Evolutionary conservation across 2,888 invertebrate genomes (phyloP).

Genomic region (Exocentrus adspersus): DNA sequence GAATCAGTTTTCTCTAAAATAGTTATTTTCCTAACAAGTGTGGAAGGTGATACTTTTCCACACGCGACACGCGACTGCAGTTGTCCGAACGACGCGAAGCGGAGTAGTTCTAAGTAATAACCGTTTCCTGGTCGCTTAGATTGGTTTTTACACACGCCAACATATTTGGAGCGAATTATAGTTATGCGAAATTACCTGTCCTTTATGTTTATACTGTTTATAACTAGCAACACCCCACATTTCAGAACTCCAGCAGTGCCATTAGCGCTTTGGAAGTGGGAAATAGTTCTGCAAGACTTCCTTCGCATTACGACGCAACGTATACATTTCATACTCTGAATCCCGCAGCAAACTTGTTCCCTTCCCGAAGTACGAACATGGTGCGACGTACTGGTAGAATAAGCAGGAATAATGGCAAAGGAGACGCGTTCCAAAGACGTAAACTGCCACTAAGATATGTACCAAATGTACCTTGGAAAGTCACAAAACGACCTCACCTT

Average conservation of each 20-base stretch:
- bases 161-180: no score
- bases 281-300: background rate
- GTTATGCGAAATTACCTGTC: no score
- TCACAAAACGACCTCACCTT: background rate
- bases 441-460: constrained; percentile 12
- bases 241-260: background rate
- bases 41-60: no score
- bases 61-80: no score
- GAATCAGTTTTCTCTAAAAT: no score
- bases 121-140: no score
- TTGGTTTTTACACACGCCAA: no score
- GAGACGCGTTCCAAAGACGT: background rate
- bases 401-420: constrained; percentile 17
- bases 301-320: background rate
- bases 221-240: no score
- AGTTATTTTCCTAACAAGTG: no score
- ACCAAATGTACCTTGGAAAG: constrained; percentile 4
- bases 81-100: no score
- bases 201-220: no score
- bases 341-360: constrained; percentile 10
- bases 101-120: no score
- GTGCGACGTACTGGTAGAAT: constrained; percentile 14
- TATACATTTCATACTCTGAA: constrained; percentile 6
- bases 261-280: background rate
- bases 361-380: constrained; percentile 14